Base-by-base conservation (phyloP, 2,888 invertebrate genomes). In the Calameuta filiformis region DNA sequence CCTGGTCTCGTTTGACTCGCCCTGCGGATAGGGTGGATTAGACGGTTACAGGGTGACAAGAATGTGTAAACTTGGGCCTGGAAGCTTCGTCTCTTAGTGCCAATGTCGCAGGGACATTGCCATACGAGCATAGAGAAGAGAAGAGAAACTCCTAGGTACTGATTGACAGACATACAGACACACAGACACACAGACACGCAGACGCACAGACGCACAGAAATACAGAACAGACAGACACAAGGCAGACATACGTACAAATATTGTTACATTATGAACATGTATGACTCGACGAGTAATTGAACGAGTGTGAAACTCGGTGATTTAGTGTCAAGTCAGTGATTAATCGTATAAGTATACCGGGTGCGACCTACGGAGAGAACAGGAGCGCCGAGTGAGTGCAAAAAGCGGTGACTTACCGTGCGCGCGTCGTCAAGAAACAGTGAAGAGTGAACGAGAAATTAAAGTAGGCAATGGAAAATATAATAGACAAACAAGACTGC, bases 1-100 rank as follows among this genome's bases (percentile, higher is more conserved):
- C 94, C 98, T 96, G 91, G 96, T 96, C 94, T 98, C 97, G 93
- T 98, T 98, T 88, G 98, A 97, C 93, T 96, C 96, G 88, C 96
- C 97, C 95, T 95, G 93, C 79, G 89, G 86, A 86, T 85, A 75
- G 73, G 71, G 69, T 40, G 73, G 75, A 75, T 73, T 56, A 56
- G 23, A 23, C 9, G 56, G 40, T 77, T 75, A 74, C 35, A 74
- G 37, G 35, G 11, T 33, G 73, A n/a, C 15, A 71, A 71, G 30
- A 71, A 71, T 12, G 56, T 23, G 56, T 9, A 56, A 56, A 23
- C 56, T 23, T 23, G 2, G 2, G 23, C 23, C 56, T 23, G 23
- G 23, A 23, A 56, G 56, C 2, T 56, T 56, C 56, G 56, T 56
- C 56, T 56, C 23, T 56, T 56, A 9, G 9, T 9, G 23, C 15